phyloP scores from a whole-genome alignment of 2,113 vertebrate species.

The Motacilla tschutschensis region DNA sequence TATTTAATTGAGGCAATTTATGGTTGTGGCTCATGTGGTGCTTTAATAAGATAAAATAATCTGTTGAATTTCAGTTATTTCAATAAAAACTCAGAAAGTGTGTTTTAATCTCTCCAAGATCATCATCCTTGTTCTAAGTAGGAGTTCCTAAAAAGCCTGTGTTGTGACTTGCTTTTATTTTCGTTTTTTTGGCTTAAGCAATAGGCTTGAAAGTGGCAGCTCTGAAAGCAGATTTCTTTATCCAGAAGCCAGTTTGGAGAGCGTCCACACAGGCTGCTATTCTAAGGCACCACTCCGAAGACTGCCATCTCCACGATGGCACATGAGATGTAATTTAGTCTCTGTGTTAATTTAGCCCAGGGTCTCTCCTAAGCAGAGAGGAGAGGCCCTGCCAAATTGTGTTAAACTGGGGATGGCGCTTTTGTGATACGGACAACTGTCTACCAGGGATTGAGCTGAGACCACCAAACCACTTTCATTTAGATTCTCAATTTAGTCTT shows the following conservation, averaged over 20 bases:
- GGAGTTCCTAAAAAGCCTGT: conserved; percentile 49
- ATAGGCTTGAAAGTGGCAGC: conserved; percentile 66
- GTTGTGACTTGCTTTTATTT: conserved; percentile 53
- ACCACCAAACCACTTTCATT: conserved; percentile 62
- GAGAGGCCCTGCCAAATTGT: conserved; percentile 39
- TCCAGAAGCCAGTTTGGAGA: conserved; percentile 75
- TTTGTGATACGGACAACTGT: conserved; percentile 58
- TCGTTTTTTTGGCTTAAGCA: conserved; percentile 58
- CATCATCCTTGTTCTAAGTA: background rate
- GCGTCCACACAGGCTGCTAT: conserved; percentile 54
- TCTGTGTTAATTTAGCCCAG: conserved; percentile 42
- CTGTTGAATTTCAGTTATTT: background rate
- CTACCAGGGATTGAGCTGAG: conserved; percentile 58
- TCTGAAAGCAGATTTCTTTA: conserved; percentile 76
- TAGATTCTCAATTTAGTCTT: conserved; percentile 63
- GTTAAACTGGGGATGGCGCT: conserved; percentile 58
- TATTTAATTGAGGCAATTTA: background rate
- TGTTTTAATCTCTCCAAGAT: conserved; percentile 35
- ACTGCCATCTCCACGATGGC: conserved; percentile 52
- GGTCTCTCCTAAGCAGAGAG: conserved; percentile 50
- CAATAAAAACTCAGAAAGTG: background rate
- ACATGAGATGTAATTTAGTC: conserved; percentile 33
- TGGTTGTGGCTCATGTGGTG: background rate
- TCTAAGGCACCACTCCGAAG: conserved; percentile 50
- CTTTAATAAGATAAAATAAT: conserved; percentile 16